Conservation (phyloP, 1,140 invertebrate genomes). For the Meloidogyne exigua region DNA sequence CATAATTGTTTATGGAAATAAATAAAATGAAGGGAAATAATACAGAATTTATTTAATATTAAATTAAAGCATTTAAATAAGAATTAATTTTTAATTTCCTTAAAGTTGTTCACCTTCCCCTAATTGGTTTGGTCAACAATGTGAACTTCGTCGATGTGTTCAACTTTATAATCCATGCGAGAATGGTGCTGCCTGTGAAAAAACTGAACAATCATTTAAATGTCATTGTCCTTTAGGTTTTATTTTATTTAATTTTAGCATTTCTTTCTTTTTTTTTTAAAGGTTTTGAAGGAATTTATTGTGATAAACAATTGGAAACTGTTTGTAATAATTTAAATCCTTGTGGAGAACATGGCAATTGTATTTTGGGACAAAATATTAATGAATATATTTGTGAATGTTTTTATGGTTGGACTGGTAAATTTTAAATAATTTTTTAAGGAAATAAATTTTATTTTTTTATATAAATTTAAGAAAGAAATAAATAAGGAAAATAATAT, state of each 20-base stretch:
- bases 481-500: neutral
- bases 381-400: slow-evolving; percentile 28
- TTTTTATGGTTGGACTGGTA: slow-evolving; percentile 23
- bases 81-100: too few species aligned
- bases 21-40: neutral
- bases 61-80: neutral
- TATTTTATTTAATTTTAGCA: neutral
- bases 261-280: neutral
- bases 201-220: slow-evolving; percentile 16
- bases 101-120: slow-evolving; percentile 6
- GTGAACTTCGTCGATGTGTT: slow-evolving; percentile 12
- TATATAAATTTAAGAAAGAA: neutral
- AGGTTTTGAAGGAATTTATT: slow-evolving; percentile 26
- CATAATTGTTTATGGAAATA: neutral
- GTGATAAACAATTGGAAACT: slow-evolving; percentile 20
- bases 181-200: slow-evolving; percentile 18
- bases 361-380: slow-evolving; percentile 16
- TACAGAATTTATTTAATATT: neutral
- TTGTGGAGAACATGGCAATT: slow-evolving; percentile 16
- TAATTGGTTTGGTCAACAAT: slow-evolving; percentile 19
- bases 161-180: slow-evolving; percentile 14
- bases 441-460: neutral
- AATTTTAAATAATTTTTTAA: slow-evolving; percentile 7
- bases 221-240: slow-evolving; percentile 22
- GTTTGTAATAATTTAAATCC: slow-evolving; percentile 18